Evolutionary conservation across 2,113 vertebrate genomes (phyloP).

Genomic region (Trichomycterus rosablanca): DNA sequence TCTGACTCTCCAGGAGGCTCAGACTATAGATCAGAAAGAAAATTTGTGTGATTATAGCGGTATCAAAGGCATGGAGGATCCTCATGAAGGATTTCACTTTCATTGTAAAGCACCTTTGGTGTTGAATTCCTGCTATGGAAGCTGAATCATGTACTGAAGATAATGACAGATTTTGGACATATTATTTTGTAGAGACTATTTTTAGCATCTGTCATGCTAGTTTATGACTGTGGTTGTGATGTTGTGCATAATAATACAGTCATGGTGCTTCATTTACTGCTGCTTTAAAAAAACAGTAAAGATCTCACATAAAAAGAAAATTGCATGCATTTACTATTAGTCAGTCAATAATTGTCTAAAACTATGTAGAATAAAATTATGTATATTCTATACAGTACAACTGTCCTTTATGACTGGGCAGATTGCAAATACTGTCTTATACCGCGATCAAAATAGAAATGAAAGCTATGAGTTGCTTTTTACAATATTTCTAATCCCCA

Average conservation of each 20-base stretch:
- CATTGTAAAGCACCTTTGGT: not conserved
- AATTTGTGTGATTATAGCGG: conserved; percentile 3
- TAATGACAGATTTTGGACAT: not conserved
- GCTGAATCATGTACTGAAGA: not conserved
- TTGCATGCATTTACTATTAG: not conserved
- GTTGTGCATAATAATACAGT: not conserved
- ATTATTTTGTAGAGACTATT: not conserved
- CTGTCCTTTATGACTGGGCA: no score
- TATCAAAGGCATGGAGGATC: no score
- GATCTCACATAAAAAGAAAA: not conserved
- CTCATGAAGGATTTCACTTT: not conserved
- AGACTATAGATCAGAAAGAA: conserved; percentile 11
- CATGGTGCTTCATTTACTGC: not conserved
- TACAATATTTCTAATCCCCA: no score
- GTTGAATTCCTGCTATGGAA: not conserved
- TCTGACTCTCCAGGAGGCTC: conserved; percentile 1
- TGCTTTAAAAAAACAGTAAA: no score
- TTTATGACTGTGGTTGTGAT: not conserved
- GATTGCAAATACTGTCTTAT: no score
- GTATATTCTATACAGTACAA: no score
- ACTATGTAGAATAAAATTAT: no score
- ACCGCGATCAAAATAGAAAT: no score
- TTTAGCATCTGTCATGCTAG: not conserved
- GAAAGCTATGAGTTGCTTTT: no score
- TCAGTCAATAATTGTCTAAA: no score